A percentile compares a stretch with the other conserved stretches of the same genome.
Evolutionary conservation across 2,888 invertebrate species (phyloP).

Genomic region (Crematogaster levior): DNA sequence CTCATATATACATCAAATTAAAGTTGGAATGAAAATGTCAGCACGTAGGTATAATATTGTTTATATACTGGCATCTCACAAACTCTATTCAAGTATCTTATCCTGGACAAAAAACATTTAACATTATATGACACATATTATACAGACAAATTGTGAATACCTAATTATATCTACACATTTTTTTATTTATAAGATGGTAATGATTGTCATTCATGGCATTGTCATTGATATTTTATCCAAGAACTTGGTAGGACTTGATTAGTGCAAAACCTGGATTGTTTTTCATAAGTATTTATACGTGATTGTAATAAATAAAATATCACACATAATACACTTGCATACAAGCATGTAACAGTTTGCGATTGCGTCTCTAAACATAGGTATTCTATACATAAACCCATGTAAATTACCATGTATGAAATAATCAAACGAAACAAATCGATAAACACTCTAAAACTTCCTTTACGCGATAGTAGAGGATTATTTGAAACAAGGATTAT

Average conservation of each 20-base stretch:
- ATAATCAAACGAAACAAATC: constrained; percentile 53
- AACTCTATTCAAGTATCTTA: background rate
- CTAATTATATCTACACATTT: background rate
- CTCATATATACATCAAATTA: background rate
- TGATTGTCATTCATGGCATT: constrained; percentile 2
- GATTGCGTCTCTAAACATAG: background rate
- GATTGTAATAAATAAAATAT: constrained; percentile 19
- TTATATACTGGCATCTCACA: background rate
- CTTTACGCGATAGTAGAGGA: constrained; percentile 36
- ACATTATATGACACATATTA: background rate
- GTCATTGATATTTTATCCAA: background rate
- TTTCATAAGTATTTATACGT: background rate
- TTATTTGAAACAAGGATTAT: no score
- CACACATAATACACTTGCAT: background rate
- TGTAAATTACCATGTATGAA: constrained; percentile 3
- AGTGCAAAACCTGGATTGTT: background rate
- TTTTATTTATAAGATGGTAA: background rate
- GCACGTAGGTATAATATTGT: background rate
- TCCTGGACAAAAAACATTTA: background rate
- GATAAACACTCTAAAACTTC: constrained; percentile 55
- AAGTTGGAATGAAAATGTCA: background rate
- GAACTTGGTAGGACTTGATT: background rate
- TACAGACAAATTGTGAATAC: background rate
- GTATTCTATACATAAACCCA: background rate
- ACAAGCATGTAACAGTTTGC: background rate